Evolutionary conservation across 2,888 invertebrate genomes (phyloP), one percentile per base, ranked within the genome.

Genomic region (Agonopterix alstromeriana): DNA sequence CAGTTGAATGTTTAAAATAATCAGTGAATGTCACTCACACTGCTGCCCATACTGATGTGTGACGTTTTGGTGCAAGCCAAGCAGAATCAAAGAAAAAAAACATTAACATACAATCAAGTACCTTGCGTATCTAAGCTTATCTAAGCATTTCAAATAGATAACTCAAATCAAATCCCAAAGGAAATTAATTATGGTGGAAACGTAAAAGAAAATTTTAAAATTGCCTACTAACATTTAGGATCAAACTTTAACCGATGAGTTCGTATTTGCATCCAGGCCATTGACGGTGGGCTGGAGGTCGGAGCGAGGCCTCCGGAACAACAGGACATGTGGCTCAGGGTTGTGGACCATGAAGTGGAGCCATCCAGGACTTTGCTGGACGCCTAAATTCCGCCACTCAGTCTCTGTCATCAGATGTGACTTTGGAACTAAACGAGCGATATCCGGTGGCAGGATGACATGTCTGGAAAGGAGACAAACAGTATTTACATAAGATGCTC

Each of bases 341-440:
- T 93, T 92, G 73, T 98, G 98, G 58, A 96, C 92, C 96, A 97
- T 95, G 73, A 96, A 97, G 81, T 97, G 96, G 1, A 94, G 90
- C 90, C 90, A 90, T 45, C 95, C 95, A 0, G 96, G 97, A 71
- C 97, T 97, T 76, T 98, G 98, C 73, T 97, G 97, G 0, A 98
- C 97, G 0, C 98, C 98, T 1, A 98, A 90, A 78, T 96, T 95
- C 52, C 98, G 90, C 98, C 98, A 98, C 80, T 98, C 98, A 0
- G 95, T 93, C 84, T 98, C 98, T 0, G 96, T 94, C 97, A 98
- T 97, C 45, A 98, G 85, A 71, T 97, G 97, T 0, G 94, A 93
- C 70, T 95, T 94, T 0, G 98, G 98, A 0, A 98, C 97, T 47
- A 94, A 83, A 56, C 94, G 94, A 0, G 96, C 95, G 42, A 97